phyloP scores from a whole-genome alignment of 2,888 invertebrate genomes.

The Nomada lathburiana region DNA sequence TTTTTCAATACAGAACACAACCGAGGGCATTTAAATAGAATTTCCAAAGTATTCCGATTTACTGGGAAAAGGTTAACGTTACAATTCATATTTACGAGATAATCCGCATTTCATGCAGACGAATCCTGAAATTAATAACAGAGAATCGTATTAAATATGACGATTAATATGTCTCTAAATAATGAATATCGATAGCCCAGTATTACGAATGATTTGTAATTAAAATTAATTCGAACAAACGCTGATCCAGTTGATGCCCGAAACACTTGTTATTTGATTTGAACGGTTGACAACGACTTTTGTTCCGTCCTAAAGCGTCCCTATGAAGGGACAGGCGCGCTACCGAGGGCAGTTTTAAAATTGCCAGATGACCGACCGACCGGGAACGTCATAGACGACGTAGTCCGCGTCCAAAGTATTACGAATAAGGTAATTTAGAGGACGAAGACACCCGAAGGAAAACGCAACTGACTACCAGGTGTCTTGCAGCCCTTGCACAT shows the following conservation, averaged over 20 bases:
- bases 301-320: too few species aligned
- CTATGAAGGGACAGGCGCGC: too few species aligned
- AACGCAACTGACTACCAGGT: too few species aligned
- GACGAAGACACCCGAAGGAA: too few species aligned
- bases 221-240: conserved; percentile 44
- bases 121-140: conserved; percentile 46
- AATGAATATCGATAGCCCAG: conserved; percentile 41
- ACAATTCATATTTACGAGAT: conserved; percentile 1
- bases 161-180: conserved; percentile 48
- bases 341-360: too few species aligned
- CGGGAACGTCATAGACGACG: too few species aligned
- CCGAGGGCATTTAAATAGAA: background rate
- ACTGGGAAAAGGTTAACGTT: background rate
- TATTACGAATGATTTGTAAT: conserved; percentile 22
- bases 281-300: conserved; percentile 20
- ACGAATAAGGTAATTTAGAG: too few species aligned
- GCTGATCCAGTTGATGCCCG: conserved; percentile 14
- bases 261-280: conserved; percentile 33
- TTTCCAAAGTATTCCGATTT: background rate
- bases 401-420: too few species aligned
- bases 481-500: too few species aligned
- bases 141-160: conserved; percentile 32
- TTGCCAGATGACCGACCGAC: too few species aligned
- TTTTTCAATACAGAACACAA: background rate
- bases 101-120: conserved; percentile 13